Evolutionary conservation across 2,888 invertebrate species (phyloP).

Genomic region (Latheticus oryzae): DNA sequence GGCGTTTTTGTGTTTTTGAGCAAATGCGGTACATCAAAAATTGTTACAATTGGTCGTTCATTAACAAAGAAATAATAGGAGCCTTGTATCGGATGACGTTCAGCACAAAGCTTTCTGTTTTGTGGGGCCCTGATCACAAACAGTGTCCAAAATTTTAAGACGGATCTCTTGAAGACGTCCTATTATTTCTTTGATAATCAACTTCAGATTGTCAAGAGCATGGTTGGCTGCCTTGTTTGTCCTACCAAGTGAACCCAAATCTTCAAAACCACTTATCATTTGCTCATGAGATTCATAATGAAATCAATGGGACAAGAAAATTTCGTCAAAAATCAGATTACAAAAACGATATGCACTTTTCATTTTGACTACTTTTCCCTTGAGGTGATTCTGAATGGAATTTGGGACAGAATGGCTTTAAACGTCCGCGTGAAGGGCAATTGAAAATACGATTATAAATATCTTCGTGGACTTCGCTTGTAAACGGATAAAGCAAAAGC

Average conservation of each 20-base stretch:
- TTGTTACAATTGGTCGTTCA: conserved; percentile 1
- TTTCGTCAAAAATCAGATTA: not conserved
- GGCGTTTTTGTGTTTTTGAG: conserved; percentile 18
- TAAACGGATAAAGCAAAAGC: not conserved
- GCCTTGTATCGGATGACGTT: conserved; percentile 5
- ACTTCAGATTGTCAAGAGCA: not conserved
- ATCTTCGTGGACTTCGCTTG: not conserved
- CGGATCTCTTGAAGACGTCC: not conserved
- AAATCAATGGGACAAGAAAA: no score
- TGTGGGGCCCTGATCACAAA: conserved; percentile 1
- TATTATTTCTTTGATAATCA: not conserved
- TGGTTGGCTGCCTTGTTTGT: no score
- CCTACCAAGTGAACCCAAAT: no score
- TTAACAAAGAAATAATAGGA: conserved; percentile 6
- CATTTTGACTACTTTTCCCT: no score
- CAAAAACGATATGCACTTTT: not conserved
- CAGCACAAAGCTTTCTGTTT: conserved; percentile 9
- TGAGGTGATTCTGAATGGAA: not conserved
- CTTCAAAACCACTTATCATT: no score
- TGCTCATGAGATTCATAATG: no score
- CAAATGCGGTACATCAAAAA: conserved; percentile 20
- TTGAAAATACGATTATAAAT: not conserved
- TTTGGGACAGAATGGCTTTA: not conserved
- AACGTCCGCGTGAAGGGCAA: not conserved
- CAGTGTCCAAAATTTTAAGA: not conserved